Percentiles rank a stretch among this genome's conserved stretches.
Conservation (phyloP, 2,113 vertebrate species). For the Suricata suricatta region DNA sequence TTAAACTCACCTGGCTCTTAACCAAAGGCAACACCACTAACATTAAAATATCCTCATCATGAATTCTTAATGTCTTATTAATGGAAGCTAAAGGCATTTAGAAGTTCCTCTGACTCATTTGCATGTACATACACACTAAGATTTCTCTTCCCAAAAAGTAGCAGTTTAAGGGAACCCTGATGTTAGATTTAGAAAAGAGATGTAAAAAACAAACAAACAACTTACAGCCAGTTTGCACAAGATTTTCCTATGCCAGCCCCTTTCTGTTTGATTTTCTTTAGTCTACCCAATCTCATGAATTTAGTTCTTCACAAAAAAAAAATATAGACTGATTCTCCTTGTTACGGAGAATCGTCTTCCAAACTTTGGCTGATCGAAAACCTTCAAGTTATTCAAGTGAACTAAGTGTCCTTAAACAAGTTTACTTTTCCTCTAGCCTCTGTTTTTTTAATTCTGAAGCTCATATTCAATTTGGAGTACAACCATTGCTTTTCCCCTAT, state of each 20-base stretch:
- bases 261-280: background rate
- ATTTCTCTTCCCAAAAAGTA: conserved; percentile 2
- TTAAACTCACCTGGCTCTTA: conserved; percentile 71
- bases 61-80: conserved; percentile 72
- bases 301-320: conserved; percentile 7
- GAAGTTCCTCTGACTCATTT: conserved; percentile 20
- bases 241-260: background rate
- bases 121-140: background rate
- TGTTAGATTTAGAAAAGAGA: conserved; percentile 27
- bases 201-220: background rate
- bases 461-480: background rate
- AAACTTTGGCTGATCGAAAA: background rate
- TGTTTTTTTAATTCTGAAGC: background rate
- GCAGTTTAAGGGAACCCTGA: background rate
- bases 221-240: background rate
- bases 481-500: background rate
- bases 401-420: background rate
- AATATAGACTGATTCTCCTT: background rate
- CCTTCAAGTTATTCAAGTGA: background rate
- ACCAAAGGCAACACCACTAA: conserved; percentile 67
- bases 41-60: conserved; percentile 70
- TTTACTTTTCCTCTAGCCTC: background rate
- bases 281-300: background rate
- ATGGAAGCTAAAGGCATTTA: conserved; percentile 39
- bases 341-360: background rate